Evolutionary conservation across 2,797 vertebrate species (phyloP).

Genomic region (Myotis findleyi): DNA sequence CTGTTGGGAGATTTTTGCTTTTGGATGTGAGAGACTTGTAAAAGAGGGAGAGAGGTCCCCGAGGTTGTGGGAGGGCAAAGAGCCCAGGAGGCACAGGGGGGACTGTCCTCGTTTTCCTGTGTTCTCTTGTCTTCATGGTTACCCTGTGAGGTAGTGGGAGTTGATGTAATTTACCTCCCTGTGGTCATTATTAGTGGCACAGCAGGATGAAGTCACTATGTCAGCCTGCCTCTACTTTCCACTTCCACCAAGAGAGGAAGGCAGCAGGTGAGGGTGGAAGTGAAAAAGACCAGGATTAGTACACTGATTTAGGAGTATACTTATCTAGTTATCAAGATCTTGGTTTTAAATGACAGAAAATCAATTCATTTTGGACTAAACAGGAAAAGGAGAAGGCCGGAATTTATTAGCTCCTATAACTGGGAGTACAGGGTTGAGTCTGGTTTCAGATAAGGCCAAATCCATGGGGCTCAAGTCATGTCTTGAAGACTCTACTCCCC

Average conservation of each 20-base stretch:
- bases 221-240: not conserved
- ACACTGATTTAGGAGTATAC: not conserved
- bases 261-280: not conserved
- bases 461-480: not conserved
- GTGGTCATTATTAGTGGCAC: not conserved
- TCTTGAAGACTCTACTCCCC: not conserved
- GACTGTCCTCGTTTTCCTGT: not conserved
- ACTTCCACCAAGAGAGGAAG: not conserved
- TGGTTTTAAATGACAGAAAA: constrained; percentile 10
- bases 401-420: not conserved
- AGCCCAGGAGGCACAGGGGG: not conserved
- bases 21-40: not conserved
- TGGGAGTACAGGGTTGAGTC: not conserved
- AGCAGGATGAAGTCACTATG: not conserved
- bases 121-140: not conserved
- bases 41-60: not conserved
- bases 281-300: not conserved
- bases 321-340: not conserved
- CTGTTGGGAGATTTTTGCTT: not conserved
- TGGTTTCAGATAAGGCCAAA: not conserved
- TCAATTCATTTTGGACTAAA: not conserved
- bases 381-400: not conserved
- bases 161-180: not conserved
- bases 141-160: not conserved
- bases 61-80: not conserved